Evolutionary conservation across 2,797 vertebrate genomes (phyloP).

Genomic region (Mustela erminea): DNA sequence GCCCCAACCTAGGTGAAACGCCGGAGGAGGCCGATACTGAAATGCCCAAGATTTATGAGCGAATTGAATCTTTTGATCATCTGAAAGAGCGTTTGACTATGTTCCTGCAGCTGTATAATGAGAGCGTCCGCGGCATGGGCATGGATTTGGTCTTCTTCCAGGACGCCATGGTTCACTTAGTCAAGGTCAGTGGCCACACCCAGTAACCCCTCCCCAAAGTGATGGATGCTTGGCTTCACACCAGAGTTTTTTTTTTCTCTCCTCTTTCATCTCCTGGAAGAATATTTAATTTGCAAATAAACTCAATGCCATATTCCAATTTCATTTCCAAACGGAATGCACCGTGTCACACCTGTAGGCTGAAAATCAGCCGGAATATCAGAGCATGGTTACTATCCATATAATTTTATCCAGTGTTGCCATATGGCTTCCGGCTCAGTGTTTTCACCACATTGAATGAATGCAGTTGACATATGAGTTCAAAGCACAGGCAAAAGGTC

Average conservation of each 20-base stretch:
- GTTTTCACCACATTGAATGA: background rate
- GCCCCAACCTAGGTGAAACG: slow-evolving; percentile 92
- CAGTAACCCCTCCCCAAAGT: background rate
- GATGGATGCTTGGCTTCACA: background rate
- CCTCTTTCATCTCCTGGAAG: slow-evolving; percentile 14
- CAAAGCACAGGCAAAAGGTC: slow-evolving; percentile 21
- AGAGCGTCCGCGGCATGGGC: slow-evolving; percentile 92
- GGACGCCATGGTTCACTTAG: slow-evolving; percentile 96
- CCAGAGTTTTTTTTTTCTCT: background rate
- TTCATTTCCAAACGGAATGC: slow-evolving; percentile 57
- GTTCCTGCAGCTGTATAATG: slow-evolving; percentile 94
- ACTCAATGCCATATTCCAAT: background rate
- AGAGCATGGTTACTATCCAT: slow-evolving; percentile 34
- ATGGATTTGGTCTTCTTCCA: slow-evolving; percentile 98
- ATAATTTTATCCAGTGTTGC: slow-evolving; percentile 65
- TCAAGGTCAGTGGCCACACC: slow-evolving; percentile 91
- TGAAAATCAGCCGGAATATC: slow-evolving; percentile 67
- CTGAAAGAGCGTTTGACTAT: slow-evolving; percentile 92
- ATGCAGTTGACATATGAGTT: slow-evolving; percentile 56
- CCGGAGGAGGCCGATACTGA: slow-evolving; percentile 90
- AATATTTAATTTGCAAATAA: slow-evolving; percentile 56
- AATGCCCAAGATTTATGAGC: slow-evolving; percentile 95
- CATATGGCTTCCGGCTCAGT: slow-evolving; percentile 15
- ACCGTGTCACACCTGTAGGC: slow-evolving; percentile 29
- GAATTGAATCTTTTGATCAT: slow-evolving; percentile 91